Evolutionary conservation across 1,140 invertebrate genomes (phyloP).

Genomic region (Drosophila willistoni): DNA sequence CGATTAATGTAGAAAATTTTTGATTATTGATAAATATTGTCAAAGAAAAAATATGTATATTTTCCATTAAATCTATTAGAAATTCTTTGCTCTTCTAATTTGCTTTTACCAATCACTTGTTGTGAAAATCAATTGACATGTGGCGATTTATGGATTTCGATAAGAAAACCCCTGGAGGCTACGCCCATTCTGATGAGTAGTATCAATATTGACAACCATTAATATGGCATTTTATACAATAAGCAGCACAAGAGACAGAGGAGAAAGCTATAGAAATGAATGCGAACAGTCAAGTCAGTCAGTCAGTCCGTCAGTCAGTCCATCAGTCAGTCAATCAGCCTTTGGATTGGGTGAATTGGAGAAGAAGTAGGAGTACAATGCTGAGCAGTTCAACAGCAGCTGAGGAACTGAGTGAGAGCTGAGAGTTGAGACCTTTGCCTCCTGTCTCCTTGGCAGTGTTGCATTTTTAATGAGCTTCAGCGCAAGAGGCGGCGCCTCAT

Average conservation of each 20-base stretch:
- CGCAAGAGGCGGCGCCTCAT: slow-evolving; percentile 53
- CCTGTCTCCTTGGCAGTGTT: slow-evolving; percentile 36
- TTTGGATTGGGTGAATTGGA: not conserved
- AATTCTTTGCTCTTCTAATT: not conserved
- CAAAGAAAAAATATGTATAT: no score
- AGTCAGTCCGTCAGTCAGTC: no score
- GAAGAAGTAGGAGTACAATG: not conserved
- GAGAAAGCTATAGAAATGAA: not conserved
- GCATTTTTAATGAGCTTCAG: slow-evolving; percentile 69
- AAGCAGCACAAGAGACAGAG: slow-evolving; percentile 28
- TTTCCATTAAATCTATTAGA: no score
- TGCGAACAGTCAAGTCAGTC: not conserved
- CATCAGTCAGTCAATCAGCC: no score
- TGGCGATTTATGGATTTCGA: not conserved
- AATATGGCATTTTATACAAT: slow-evolving; percentile 63
- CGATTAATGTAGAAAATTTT: no score
- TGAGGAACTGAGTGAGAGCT: slow-evolving; percentile 8
- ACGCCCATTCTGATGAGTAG: slow-evolving; percentile 28
- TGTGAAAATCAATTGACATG: not conserved
- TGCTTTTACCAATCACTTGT: not conserved
- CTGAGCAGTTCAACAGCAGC: not conserved
- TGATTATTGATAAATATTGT: no score
- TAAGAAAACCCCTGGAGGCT: slow-evolving; percentile 3
- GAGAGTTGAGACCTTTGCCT: slow-evolving; percentile 23
- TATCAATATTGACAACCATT: slow-evolving; percentile 66